Conservation (phyloP, 2,888 invertebrate species). For the Deilephila porcellus region DNA sequence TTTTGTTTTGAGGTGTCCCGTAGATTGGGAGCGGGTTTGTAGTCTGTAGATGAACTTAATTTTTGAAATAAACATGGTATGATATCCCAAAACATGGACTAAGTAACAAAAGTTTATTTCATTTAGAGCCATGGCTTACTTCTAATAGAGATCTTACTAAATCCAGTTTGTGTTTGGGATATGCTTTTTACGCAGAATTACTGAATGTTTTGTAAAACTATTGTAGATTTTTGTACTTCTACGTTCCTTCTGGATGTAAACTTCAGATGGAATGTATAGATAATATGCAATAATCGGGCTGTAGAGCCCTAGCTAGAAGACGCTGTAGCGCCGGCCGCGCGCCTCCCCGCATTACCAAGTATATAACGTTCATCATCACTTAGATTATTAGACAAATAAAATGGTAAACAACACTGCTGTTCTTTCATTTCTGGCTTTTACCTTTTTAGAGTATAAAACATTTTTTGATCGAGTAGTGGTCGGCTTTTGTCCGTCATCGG, state of each 20-base stretch:
- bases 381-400: conserved; percentile 78
- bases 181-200: conserved; percentile 56
- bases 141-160: not conserved
- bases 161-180: conserved; percentile 60
- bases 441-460: conserved; percentile 63
- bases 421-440: conserved; percentile 83
- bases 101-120: conserved; percentile 34
- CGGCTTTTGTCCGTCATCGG: conserved; percentile 70
- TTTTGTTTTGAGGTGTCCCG: conserved; percentile 58
- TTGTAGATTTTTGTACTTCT: conserved; percentile 60
- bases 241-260: conserved; percentile 32
- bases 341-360: conserved; percentile 72
- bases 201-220: conserved; percentile 71
- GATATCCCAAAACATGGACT: conserved; percentile 60
- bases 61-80: conserved; percentile 30
- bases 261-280: conserved; percentile 50
- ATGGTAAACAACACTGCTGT: conserved; percentile 81
- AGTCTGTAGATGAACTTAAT: conserved; percentile 34
- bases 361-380: conserved; percentile 82
- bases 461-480: conserved; percentile 65
- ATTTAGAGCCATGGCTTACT: not conserved
- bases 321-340: conserved; percentile 76
- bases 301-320: conserved; percentile 67
- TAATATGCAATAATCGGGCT: conserved; percentile 52
- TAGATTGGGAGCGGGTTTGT: conserved; percentile 64